Conservation (phyloP, 2,113 vertebrate species). For the Haliaeetus leucogaster region DNA sequence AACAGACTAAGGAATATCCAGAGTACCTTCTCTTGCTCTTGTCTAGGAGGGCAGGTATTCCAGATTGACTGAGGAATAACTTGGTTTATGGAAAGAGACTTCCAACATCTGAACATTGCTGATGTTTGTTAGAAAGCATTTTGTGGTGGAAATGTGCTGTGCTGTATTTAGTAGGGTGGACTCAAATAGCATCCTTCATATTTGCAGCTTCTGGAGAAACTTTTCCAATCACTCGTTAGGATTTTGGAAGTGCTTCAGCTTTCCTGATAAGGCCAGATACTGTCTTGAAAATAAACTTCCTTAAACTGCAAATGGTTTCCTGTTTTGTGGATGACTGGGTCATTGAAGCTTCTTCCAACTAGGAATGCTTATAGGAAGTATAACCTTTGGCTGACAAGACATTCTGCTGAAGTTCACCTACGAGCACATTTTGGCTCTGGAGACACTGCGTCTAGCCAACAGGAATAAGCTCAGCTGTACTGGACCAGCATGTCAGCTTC, state of each 20-base stretch:
- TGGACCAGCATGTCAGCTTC: constrained; percentile 29
- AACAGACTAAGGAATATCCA: background rate
- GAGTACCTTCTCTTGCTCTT: background rate
- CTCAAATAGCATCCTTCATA: background rate
- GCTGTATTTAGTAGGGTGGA: background rate
- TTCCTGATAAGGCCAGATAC: constrained; percentile 10
- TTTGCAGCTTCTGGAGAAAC: background rate
- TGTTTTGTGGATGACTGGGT: background rate
- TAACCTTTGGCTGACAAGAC: constrained; percentile 46
- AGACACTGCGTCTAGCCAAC: constrained; percentile 41
- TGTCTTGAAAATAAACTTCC: background rate
- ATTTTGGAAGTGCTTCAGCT: background rate
- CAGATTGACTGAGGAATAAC: background rate
- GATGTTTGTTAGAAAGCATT: background rate
- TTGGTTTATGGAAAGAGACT: background rate
- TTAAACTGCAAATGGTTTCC: background rate
- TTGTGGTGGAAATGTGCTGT: background rate
- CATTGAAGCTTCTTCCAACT: background rate
- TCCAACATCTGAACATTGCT: background rate
- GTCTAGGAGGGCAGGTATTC: background rate
- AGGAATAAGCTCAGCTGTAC: constrained; percentile 7
- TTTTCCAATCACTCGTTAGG: background rate
- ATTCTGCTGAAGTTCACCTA: constrained; percentile 34
- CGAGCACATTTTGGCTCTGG: constrained; percentile 40
- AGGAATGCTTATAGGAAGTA: constrained; percentile 37